phyloP scores from a whole-genome alignment of 2,888 invertebrate genomes.

The Scaeva pyrastri region DNA sequence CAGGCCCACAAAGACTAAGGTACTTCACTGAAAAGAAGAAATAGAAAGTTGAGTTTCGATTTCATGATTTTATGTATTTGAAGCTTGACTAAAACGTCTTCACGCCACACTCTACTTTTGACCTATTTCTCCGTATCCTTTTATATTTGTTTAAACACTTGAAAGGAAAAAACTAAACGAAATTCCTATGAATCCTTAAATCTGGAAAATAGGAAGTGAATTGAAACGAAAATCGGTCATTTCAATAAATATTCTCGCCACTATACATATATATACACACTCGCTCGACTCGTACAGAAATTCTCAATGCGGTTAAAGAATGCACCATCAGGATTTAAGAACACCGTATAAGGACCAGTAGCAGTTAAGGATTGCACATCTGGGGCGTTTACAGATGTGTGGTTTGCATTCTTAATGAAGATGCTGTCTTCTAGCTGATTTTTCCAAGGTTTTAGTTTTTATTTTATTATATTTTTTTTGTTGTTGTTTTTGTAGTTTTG shows the following conservation, averaged over 20 bases:
- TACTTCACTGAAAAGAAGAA: too few species aligned
- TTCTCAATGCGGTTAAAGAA: constrained; percentile 25
- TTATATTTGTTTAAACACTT: constrained; percentile 16
- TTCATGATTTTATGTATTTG: too few species aligned
- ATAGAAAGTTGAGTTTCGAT: too few species aligned
- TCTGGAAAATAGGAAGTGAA: constrained; percentile 4
- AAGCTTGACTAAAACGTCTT: background rate
- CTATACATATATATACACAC: too few species aligned
- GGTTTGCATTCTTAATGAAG: constrained; percentile 60
- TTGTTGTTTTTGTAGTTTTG: background rate
- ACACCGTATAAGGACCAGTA: background rate
- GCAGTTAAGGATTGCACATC: constrained; percentile 23
- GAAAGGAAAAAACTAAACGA: background rate
- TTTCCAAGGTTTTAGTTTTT: constrained; percentile 52
- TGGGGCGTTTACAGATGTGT: constrained; percentile 50
- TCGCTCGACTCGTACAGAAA: background rate
- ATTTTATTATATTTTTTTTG: background rate
- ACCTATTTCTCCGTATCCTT: constrained; percentile 35
- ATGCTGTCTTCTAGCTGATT: constrained; percentile 34
- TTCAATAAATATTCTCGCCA: constrained; percentile 6
- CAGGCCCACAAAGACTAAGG: too few species aligned
- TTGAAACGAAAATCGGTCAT: constrained; percentile 43
- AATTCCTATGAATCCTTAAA: constrained; percentile 33
- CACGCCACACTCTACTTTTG: background rate
- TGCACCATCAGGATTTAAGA: constrained; percentile 27